phyloP scores from a whole-genome alignment of 2,113 vertebrate species.

The Toxotes jaculatrix region DNA sequence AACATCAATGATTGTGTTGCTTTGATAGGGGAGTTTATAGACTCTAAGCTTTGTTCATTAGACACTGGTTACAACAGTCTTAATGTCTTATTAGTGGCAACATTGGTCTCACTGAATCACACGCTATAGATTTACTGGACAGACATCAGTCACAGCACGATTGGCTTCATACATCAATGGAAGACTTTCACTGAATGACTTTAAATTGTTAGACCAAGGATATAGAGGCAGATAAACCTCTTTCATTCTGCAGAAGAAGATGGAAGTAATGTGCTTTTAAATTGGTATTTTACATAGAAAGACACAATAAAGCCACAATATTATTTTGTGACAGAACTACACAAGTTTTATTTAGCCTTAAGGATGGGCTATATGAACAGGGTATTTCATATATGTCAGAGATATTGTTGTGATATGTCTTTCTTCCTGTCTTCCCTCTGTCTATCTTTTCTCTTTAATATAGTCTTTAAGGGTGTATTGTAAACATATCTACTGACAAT shows the following conservation, averaged over 20 bases:
- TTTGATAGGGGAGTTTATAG: not conserved
- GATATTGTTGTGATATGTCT: not conserved
- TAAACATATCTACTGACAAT: no score
- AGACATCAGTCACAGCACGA: not conserved
- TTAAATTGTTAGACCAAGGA: not conserved
- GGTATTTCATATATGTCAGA: not conserved
- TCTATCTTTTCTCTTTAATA: no score
- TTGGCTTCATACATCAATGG: not conserved
- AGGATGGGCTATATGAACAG: not conserved
- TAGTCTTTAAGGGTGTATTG: not conserved
- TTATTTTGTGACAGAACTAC: not conserved
- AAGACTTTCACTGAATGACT: not conserved
- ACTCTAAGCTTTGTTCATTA: not conserved
- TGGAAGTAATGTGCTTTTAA: not conserved
- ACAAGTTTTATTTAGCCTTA: no score
- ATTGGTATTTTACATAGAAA: no score
- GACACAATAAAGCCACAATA: not conserved
- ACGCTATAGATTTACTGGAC: not conserved
- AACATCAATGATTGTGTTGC: not conserved
- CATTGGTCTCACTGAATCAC: not conserved
- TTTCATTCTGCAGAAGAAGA: not conserved
- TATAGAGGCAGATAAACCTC: not conserved
- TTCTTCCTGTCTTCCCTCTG: no score
- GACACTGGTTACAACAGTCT: not conserved
- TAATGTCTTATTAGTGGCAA: constrained; percentile 6